These are phyloP conservation scores for Ardeotis arabs DNA, from an alignment of 2,113 vertebrate species.

Conservation along the genomic window DNA sequence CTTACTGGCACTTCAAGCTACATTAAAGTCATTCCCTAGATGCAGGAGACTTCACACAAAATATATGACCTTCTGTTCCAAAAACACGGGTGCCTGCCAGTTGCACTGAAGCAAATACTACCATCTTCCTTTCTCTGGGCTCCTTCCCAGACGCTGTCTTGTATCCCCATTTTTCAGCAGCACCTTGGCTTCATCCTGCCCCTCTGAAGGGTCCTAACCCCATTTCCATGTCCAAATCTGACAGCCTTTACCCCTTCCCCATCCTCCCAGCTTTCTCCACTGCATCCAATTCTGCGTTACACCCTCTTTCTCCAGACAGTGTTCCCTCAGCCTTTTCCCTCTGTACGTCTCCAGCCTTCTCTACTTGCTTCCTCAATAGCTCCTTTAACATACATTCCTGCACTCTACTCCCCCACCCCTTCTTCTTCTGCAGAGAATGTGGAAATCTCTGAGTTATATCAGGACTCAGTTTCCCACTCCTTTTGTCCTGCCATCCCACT, in stretches of 20 bases:
- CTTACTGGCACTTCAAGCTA: constrained; percentile 33
- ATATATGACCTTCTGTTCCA: constrained; percentile 28
- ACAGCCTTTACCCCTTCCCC: neutral
- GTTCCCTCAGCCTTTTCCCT: neutral
- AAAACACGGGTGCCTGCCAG: neutral
- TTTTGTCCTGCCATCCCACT: neutral
- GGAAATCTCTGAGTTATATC: neutral
- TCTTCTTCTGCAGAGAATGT: neutral
- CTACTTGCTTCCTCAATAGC: neutral
- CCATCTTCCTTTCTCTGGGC: neutral
- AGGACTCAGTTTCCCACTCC: neutral
- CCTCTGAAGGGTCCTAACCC: neutral
- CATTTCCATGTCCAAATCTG: neutral
- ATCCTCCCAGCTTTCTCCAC: neutral
- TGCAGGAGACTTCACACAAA: neutral
- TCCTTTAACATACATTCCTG: neutral
- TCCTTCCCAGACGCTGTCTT: neutral
- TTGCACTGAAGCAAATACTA: neutral
- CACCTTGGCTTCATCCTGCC: neutral
- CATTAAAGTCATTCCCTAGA: constrained; percentile 20
- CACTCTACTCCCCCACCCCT: neutral
- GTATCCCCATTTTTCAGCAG: neutral
- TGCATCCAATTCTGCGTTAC: neutral
- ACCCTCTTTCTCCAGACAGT: neutral
- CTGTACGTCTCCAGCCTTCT: neutral